Evolutionary conservation across 1,140 invertebrate species (phyloP), one percentile per base, ranked within the genome.

Genomic region (Camponotus vicinus): DNA sequence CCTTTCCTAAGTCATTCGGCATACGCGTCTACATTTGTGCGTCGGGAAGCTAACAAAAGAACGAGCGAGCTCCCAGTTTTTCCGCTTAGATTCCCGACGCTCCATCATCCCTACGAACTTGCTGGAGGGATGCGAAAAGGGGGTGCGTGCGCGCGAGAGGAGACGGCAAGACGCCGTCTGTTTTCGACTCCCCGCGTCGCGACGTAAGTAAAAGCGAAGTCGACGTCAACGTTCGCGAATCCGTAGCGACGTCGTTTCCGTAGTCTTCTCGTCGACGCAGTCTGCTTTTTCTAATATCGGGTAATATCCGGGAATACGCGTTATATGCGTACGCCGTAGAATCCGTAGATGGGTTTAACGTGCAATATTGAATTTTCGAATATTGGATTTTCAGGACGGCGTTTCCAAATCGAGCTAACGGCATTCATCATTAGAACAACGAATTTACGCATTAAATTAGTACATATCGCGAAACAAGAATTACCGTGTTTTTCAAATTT

Each of bases 21-120:
- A 40, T 76, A 42, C 32, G 32, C 37, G 18, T 34, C 13, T 67
- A 45, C 67, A 79, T 59, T 69, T 69, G 55, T 49, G 18, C 49
- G 40, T 13, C 64, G 49, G 59, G 55, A 45, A 75, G 34, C n/a
- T 32, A 55, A 37, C 27, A 52, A 21, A 21, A 21, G 9, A 64
- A 66, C 42, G 21, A 59, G 73, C 49, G 11, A 59, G 55, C 49
- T 13, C 27, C 34, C 61, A 27, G n/a, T 84, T 88, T 88, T 89
- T 83, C 37, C 70, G 67, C 83, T 76, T 21, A 75, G 79, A 84
- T 67, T 87, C 80, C 40, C 73, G 27, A n/a, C 57, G 80, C 84
- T 90, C 85, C 85, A 71, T 91, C 76, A 86, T 86, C 78, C 59
- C 57, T 57, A 63, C 15, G 52, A 80, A 76, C 73, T 85, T 91